These are phyloP conservation scores for Mastigias papua DNA, from an alignment of 30 jellyfish, hydroid and myxozoan species.

Conservation along the genomic window DNA sequence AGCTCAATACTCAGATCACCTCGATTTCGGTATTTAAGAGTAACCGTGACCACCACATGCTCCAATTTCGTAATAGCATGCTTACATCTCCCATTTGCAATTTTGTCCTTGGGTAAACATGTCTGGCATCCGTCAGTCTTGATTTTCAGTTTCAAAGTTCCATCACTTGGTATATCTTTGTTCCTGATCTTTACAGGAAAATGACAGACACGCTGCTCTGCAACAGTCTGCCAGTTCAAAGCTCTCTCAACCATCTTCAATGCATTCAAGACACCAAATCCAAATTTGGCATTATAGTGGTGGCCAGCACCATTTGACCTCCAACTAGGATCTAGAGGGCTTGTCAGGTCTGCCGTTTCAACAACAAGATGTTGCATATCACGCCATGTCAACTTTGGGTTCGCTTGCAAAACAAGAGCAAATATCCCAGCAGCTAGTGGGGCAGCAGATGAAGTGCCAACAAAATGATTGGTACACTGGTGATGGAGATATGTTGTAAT, in stretches of 20 bases:
- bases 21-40: conserved; percentile 84
- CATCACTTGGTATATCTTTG: conserved; percentile 83
- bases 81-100: conserved; percentile 85
- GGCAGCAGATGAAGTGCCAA: conserved; percentile 99
- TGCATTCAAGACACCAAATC: conserved; percentile 99
- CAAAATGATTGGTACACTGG: conserved; percentile 97
- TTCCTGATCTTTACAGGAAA: conserved; percentile 76
- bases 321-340: conserved; percentile 99
- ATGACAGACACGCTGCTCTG: conserved; percentile 91
- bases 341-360: conserved; percentile 88
- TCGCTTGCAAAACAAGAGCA: conserved; percentile 96
- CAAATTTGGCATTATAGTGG: conserved; percentile 94
- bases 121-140: conserved; percentile 95
- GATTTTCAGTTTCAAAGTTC: conserved; percentile 74
- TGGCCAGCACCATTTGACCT: conserved; percentile 89
- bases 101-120: conserved; percentile 63
- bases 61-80: conserved; percentile 93
- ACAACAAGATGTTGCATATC: conserved; percentile 96
- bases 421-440: conserved; percentile 98
- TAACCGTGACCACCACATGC: conserved; percentile 96
- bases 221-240: conserved; percentile 89
- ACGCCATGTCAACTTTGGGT: conserved; percentile 94
- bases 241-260: conserved; percentile 82
- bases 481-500: conserved; percentile 95
- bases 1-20: conserved; percentile 93